Conservation (phyloP, 2,113 vertebrate genomes). For the Oophaga pumilio region DNA sequence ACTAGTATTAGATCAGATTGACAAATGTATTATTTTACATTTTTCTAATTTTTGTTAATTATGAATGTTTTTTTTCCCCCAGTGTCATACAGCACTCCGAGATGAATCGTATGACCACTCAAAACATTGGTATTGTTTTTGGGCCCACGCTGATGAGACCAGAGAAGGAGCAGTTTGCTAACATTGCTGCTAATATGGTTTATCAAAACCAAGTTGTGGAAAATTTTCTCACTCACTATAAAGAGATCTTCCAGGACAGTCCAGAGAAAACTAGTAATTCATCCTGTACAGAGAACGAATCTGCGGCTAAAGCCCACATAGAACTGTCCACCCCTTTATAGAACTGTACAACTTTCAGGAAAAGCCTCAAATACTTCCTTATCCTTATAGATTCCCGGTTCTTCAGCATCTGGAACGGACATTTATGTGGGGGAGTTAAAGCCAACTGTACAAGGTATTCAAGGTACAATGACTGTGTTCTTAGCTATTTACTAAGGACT, state of each 20-base stretch:
- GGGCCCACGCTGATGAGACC: slow-evolving; percentile 88
- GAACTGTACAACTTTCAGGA: not conserved
- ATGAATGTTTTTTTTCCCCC: slow-evolving; percentile 11
- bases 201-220: slow-evolving; percentile 88
- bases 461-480: not conserved
- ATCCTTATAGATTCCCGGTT: not conserved
- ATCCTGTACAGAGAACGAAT: not conserved
- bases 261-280: slow-evolving; percentile 3
- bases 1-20: not conserved
- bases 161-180: slow-evolving; percentile 77
- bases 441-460: not conserved
- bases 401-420: not conserved
- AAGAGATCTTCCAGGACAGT: slow-evolving; percentile 71
- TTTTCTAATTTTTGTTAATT: too few relatives aligned
- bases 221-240: slow-evolving; percentile 81
- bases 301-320: not conserved
- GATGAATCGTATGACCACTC: slow-evolving; percentile 86
- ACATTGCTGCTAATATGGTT: slow-evolving; percentile 81
- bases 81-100: slow-evolving; percentile 82
- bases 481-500: not conserved
- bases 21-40: not conserved
- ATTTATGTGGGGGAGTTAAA: not conserved
- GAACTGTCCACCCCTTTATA: not conserved
- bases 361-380: not conserved
- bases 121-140: slow-evolving; percentile 94